These are phyloP conservation scores for Hippocampus kuda DNA, from an alignment of 2,797 vertebrate species.

Conservation along the genomic window DNA sequence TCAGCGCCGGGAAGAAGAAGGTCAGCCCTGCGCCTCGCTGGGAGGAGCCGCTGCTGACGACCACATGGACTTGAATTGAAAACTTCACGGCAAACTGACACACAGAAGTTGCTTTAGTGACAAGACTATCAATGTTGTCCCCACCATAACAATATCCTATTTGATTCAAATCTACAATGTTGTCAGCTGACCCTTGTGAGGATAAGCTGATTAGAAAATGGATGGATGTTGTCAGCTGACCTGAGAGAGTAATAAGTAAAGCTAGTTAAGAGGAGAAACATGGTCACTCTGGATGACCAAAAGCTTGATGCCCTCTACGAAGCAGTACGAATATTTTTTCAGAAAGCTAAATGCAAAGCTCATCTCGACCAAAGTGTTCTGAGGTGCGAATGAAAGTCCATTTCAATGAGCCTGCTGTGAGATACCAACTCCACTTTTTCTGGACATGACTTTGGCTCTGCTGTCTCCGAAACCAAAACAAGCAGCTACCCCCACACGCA, in stretches of 20 bases:
- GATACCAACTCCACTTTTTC: constrained; percentile 8
- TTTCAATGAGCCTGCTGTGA: constrained; percentile 20
- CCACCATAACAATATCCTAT: not conserved
- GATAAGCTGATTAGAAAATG: too few species aligned
- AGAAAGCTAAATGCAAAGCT: constrained; percentile 65
- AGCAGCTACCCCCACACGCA: not conserved
- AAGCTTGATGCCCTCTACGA: constrained; percentile 16
- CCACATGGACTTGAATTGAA: constrained; percentile 78
- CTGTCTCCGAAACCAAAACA: too few species aligned
- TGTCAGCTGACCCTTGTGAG: too few species aligned
- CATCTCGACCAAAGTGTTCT: constrained; percentile 68
- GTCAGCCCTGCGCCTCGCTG: constrained; percentile 59
- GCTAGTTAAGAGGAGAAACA: not conserved
- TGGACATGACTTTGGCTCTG: not conserved
- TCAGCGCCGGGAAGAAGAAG: constrained; percentile 71
- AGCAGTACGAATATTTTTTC: constrained; percentile 34
- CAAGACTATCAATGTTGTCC: constrained; percentile 40
- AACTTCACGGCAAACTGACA: constrained; percentile 42
- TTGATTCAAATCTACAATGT: not conserved
- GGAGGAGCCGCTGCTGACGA: constrained; percentile 64
- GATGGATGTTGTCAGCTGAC: not conserved
- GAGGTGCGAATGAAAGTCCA: constrained; percentile 46
- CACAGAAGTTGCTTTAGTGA: constrained; percentile 16
- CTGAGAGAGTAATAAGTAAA: not conserved
- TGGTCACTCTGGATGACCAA: constrained; percentile 48